Percentiles rank a stretch among this genome's conserved stretches.
Conservation (phyloP, 2,888 invertebrate genomes). For the Sphinx pinastri region DNA sequence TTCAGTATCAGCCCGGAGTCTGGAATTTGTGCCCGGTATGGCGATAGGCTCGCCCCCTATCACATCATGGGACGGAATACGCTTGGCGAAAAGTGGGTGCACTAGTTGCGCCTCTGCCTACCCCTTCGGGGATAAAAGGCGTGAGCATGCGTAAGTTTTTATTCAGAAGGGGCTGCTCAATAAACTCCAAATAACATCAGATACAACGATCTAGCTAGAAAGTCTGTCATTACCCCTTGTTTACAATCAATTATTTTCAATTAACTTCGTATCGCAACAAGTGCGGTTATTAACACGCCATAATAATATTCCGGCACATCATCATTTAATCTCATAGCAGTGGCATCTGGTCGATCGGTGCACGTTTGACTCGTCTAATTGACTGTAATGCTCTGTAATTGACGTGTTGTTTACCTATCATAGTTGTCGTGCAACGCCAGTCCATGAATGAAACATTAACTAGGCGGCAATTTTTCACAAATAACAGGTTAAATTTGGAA, state of each 20-base stretch:
- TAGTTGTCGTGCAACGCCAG: constrained; percentile 38
- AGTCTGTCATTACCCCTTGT: not conserved
- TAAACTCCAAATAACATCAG: not conserved
- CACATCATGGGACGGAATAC: too few relatives aligned
- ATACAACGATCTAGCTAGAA: not conserved
- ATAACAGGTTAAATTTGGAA: constrained; percentile 69
- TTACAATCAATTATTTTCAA: constrained; percentile 11
- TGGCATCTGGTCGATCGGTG: constrained; percentile 16
- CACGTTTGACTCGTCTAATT: constrained; percentile 29
- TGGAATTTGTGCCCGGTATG: too few relatives aligned
- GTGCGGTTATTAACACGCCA: not conserved
- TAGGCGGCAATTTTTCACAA: constrained; percentile 59
- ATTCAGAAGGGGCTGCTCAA: not conserved
- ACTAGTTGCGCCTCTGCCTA: too few relatives aligned
- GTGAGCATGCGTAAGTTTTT: too few relatives aligned
- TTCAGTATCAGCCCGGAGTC: too few relatives aligned
- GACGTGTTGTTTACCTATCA: constrained; percentile 43
- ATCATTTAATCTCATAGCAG: not conserved
- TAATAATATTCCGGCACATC: constrained; percentile 6
- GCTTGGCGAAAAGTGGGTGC: too few relatives aligned
- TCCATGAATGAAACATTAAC: constrained; percentile 57
- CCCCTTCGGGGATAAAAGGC: too few relatives aligned
- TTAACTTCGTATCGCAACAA: not conserved
- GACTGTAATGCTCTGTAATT: constrained; percentile 37
- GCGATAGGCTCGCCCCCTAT: too few relatives aligned